Percentiles rank a stretch among this genome's conserved stretches.
Evolutionary conservation across 2,113 vertebrate genomes (phyloP).

Genomic region (Nanorana parkeri): DNA sequence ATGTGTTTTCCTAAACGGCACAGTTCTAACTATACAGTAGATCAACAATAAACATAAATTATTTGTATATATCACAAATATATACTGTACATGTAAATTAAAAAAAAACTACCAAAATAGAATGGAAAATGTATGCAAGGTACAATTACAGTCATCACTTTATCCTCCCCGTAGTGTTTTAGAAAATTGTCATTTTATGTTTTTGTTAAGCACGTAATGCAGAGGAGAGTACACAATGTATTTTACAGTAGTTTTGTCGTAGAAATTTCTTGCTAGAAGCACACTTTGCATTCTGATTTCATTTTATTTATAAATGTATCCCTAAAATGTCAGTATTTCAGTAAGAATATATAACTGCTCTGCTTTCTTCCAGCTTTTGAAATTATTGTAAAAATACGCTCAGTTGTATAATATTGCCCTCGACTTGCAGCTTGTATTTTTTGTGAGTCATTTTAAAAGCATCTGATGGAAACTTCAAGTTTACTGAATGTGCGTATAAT

Average conservation of each 20-base stretch:
- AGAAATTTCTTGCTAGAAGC: background rate
- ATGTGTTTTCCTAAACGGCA: background rate
- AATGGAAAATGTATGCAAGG: background rate
- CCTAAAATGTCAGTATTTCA: background rate
- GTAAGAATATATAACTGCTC: background rate
- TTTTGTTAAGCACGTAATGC: background rate
- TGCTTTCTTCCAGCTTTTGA: background rate
- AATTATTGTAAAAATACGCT: background rate
- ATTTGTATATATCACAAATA: too few relatives aligned
- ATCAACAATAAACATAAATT: too few relatives aligned
- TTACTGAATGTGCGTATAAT: background rate
- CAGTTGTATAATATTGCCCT: too few relatives aligned
- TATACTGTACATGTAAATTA: too few relatives aligned
- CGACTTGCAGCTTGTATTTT: background rate
- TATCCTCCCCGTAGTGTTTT: background rate
- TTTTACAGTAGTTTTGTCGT: too few relatives aligned
- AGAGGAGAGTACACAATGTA: too few relatives aligned
- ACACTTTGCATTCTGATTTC: background rate
- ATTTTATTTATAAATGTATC: background rate
- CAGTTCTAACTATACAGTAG: background rate
- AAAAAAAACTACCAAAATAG: background rate
- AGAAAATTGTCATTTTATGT: slow-evolving; percentile 1
- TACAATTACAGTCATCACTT: background rate
- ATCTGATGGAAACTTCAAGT: background rate
- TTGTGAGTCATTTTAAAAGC: background rate